Evolutionary conservation across 1,140 invertebrate species (phyloP).

Genomic region (Muscidifurax raptorellus): DNA sequence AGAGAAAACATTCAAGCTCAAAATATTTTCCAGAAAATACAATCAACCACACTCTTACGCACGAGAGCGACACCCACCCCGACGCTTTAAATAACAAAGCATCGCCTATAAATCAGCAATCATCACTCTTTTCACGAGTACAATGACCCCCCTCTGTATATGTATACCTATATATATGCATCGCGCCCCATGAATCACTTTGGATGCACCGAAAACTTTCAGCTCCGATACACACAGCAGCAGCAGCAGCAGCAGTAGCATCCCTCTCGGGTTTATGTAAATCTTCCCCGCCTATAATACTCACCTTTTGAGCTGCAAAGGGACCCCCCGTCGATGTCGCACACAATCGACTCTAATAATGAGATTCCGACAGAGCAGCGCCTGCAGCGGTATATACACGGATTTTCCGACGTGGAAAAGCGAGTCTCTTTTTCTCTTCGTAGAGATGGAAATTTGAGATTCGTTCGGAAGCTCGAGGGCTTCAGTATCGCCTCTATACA

Average conservation of each 20-base stretch:
- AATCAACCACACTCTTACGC: not conserved
- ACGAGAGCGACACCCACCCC: not conserved
- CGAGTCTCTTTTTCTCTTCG: not conserved
- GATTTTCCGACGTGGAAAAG: not conserved
- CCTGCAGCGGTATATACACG: not conserved
- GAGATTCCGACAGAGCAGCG: not conserved
- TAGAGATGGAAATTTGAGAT: slow-evolving; percentile 7
- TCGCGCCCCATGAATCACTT: slow-evolving; percentile 13
- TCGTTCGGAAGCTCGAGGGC: not conserved
- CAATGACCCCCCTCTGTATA: not conserved
- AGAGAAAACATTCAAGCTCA: not conserved
- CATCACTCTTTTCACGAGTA: slow-evolving; percentile 12
- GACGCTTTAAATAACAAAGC: not conserved
- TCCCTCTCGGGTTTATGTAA: not conserved
- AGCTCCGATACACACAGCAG: not conserved
- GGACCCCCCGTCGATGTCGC: not conserved
- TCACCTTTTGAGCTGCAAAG: not conserved
- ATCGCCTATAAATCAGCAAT: slow-evolving; percentile 4
- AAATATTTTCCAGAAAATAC: slow-evolving; percentile 2
- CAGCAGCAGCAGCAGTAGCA: not conserved
- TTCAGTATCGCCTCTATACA: not conserved
- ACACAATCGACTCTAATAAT: slow-evolving; percentile 29
- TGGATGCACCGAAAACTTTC: slow-evolving; percentile 1
- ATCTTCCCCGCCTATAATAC: not conserved
- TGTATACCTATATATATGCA: not conserved